Evolutionary conservation across 2,113 vertebrate genomes (phyloP), one percentile per base, ranked within the genome.

Genomic region (Cyrtonyx montezumae): DNA sequence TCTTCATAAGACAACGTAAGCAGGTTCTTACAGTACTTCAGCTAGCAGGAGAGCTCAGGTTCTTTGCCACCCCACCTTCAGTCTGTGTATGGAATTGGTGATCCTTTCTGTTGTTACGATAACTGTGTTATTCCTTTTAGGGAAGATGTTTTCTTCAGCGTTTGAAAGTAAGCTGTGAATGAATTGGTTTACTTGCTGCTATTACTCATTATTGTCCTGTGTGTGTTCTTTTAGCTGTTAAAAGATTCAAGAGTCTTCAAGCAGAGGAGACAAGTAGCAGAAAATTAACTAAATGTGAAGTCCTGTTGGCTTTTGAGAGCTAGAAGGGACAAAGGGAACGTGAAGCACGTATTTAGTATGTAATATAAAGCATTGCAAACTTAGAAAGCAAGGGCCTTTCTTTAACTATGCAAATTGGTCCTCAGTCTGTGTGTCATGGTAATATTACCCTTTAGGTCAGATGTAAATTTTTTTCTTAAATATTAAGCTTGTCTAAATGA

Each of bases 371-470:
- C 53, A 12, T 34, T 91, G 65, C 48, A 79, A 90, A 83, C 40
- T 40, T 78, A 65, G 85, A 81, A 92, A 92, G 90, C 92, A 91
- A 75, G 26, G 15, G 21, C 73, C 61, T 90, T 92, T 92, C 78
- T 84, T 95, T 93, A 95, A 86, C 56, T 83, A 96, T 96, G 93
- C 77, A 94, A 91, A 93, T 95, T 91, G 74, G 65, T 68, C 76
- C 48, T 91, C 88, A 42, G 91, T 25, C 90, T 91, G 88, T 77
- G 56, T 0, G 2, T 93, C 48, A 71, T 82, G 73, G 95, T 96
- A 96, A 96, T 94, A 81, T 85, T 96, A 96, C 84, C 82, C 84
- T 91, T 93, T 80, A 81, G 87, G 73, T 95, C 90, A 91, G 76
- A 81, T 88, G 85, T 84, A 91, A 91, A 90, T 81, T 58, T n/a